phyloP scores from a whole-genome alignment of 1,140 invertebrate genomes.

The Brachionus plicatilis region DNA sequence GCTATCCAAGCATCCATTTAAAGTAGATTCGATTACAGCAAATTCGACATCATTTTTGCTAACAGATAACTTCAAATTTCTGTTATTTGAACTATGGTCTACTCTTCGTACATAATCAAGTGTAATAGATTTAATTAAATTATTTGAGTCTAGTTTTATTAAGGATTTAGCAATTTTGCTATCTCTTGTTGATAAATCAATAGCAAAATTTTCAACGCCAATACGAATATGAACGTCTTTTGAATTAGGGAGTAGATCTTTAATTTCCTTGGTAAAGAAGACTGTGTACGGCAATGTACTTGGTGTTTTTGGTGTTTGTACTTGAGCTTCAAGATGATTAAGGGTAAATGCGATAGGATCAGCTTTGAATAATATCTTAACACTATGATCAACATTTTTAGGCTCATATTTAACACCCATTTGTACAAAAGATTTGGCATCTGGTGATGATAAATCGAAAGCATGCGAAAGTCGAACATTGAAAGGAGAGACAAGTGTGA shows the following conservation, averaged over 20 bases:
- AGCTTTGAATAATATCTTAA: neutral
- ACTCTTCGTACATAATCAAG: neutral
- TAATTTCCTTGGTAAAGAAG: neutral
- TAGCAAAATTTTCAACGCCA: neutral
- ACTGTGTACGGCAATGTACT: neutral
- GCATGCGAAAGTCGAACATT: neutral
- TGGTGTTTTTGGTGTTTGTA: neutral
- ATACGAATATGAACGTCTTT: neutral
- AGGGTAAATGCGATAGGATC: neutral
- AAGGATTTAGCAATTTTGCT: neutral
- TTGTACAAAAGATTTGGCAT: neutral
- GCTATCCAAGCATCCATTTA: neutral
- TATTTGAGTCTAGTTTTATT: neutral
- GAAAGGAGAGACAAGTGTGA: neutral
- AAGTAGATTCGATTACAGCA: neutral
- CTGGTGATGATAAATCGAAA: neutral
- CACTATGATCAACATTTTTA: neutral
- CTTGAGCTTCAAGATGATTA: neutral
- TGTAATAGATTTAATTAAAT: neutral
- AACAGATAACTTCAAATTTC: neutral
- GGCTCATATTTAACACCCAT: neutral
- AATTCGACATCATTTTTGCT: slow-evolving; percentile 1
- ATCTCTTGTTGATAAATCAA: neutral
- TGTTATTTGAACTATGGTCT: neutral
- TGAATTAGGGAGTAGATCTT: neutral